Base-by-base conservation (phyloP, 2,888 invertebrate species). In the Sabatieria punctata region DNA sequence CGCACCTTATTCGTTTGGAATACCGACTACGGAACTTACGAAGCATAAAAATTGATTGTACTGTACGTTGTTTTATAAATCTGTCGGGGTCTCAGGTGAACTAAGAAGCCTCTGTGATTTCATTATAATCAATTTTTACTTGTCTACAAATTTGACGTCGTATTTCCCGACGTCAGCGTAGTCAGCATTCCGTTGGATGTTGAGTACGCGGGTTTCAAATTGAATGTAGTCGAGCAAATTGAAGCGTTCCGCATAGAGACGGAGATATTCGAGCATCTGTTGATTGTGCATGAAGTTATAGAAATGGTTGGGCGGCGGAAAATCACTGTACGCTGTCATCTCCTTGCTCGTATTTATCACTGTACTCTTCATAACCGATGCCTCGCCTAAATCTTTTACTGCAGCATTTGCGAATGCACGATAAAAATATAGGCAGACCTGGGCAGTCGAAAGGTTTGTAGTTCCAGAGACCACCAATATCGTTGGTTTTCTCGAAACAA, bases 201-300 rank as follows among this genome's bases (percentile, higher is more conserved):
- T 11, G 40, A 6, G 8, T 8, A 45, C 45, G 11, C 19, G 39
- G 15, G 39, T 49, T 15, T 38, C 25, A 15, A 48, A 52, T 18
- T 25, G 26, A 18, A 47, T 47, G 25, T 21, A 49, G 11, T 49
- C n/a, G 6, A 35, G 15, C 3, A 47, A 37, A n/a, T 24, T 27
- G 35, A 46, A 46, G 15, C 46, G 25, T n/a, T 46, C 30, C 8
- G 44, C 46, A 19, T 46, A 46, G 15, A n/a, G 6, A 36, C 40
- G 23, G 26, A 25, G 38, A 49, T 55, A 6, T 46, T 47, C 33
- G 44, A 51, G 40, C n/a, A n/a, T n/a, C n/a, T n/a, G n/a, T n/a
- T n/a, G n/a, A n/a, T 69, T 65, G 22, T 64, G 65, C 60, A 69
- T 60, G 54, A 63, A 68, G 43, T 62, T 63, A 2, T 68, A 65